These are phyloP conservation scores for Enteromius paludinosus DNA, from an alignment of 2,797 vertebrate genomes.

Conservation along the genomic window DNA sequence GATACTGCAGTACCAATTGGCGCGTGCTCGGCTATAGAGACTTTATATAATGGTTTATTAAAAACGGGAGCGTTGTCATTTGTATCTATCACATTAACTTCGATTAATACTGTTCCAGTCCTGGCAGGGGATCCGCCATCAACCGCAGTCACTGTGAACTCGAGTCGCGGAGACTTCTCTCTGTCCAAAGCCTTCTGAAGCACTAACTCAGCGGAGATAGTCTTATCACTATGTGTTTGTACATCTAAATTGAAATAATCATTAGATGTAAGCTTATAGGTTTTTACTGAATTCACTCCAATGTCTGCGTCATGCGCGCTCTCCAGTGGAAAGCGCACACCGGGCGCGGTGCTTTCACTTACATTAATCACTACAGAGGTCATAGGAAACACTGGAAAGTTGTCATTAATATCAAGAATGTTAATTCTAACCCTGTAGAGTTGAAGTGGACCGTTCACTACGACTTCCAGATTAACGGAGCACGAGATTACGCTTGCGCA, in stretches of 20 bases:
- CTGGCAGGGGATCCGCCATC: conserved; percentile 60
- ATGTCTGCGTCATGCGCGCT: conserved; percentile 62
- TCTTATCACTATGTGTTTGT: conserved; percentile 55
- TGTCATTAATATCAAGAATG: conserved; percentile 64
- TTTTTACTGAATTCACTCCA: conserved; percentile 58
- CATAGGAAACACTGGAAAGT: conserved; percentile 55
- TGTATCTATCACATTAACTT: conserved; percentile 71
- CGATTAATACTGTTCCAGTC: conserved; percentile 58
- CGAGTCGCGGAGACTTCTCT: conserved; percentile 52
- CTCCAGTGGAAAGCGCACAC: conserved; percentile 61
- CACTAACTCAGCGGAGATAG: conserved; percentile 51
- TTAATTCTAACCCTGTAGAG: conserved; percentile 59
- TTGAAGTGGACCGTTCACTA: conserved; percentile 63
- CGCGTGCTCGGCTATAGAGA: conserved; percentile 49
- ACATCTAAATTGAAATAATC: conserved; percentile 59
- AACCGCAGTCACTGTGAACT: conserved; percentile 52
- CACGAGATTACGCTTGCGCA: conserved; percentile 64
- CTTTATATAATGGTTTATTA: conserved; percentile 54
- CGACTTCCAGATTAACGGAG: conserved; percentile 67
- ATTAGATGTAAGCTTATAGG: conserved; percentile 56
- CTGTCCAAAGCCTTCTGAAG: conserved; percentile 56
- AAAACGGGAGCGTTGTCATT: conserved; percentile 73
- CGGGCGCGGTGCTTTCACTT: conserved; percentile 53
- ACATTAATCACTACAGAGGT: conserved; percentile 54
- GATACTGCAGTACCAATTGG: conserved; percentile 37